Conservation (phyloP, 2,888 invertebrate genomes). For the Nephrocerus scutellatus region DNA sequence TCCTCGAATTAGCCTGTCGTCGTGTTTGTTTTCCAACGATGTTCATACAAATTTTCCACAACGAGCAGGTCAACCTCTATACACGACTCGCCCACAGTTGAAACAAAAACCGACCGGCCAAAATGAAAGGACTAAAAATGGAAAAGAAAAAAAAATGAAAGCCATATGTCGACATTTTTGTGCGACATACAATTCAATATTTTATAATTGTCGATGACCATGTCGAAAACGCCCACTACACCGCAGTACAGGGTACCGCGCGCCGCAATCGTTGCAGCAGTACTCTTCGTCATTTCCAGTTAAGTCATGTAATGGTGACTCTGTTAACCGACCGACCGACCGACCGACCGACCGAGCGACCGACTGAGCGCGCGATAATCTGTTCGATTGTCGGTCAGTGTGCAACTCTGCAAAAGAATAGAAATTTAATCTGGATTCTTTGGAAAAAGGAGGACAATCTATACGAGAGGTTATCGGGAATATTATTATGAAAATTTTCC, state of each 20-base stretch:
- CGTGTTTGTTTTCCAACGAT: not conserved
- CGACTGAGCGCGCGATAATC: too few relatives aligned
- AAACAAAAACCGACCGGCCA: not conserved
- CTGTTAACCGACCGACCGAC: conserved; percentile 8
- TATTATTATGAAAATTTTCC: too few relatives aligned
- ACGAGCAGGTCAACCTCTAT: not conserved
- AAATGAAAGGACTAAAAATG: not conserved
- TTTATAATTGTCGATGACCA: conserved; percentile 36
- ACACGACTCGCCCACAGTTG: not conserved
- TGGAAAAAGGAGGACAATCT: conserved; percentile 28
- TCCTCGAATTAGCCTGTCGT: too few relatives aligned
- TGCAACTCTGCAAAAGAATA: conserved; percentile 2
- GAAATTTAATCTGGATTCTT: conserved; percentile 5
- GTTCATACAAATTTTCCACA: not conserved
- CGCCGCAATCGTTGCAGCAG: too few relatives aligned
- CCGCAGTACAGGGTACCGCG: too few relatives aligned
- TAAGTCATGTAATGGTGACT: conserved; percentile 26
- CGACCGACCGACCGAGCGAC: too few relatives aligned
- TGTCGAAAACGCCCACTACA: conserved; percentile 35
- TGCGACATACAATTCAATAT: conserved; percentile 26
- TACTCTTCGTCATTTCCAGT: conserved; percentile 31
- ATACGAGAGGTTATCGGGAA: too few relatives aligned
- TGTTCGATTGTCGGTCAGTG: conserved; percentile 9
- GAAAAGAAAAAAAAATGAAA: not conserved
- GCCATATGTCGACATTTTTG: too few relatives aligned